A percentile compares a stretch with the other conserved stretches of the same genome.
These are phyloP conservation scores for Kradibia gibbosae DNA, from an alignment of 1,140 invertebrate species.

Conservation along the genomic window DNA sequence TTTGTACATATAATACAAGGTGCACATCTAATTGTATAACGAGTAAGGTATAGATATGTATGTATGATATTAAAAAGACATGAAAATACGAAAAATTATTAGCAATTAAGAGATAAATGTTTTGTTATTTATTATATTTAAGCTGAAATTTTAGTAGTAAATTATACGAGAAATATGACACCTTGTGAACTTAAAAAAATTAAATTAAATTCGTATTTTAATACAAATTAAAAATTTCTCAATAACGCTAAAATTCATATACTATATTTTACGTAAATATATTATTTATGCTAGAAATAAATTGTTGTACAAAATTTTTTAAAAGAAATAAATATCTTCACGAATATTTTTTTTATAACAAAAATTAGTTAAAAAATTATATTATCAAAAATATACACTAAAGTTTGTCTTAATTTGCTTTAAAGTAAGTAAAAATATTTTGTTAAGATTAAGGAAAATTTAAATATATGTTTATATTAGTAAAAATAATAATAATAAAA, in stretches of 20 bases:
- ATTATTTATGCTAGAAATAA: background rate
- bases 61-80: conserved; percentile 4
- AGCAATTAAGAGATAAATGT: background rate
- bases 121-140: conserved; percentile 1
- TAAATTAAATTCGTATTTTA: background rate
- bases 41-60: conserved; percentile 24
- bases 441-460: background rate
- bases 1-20: conserved; percentile 65
- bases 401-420: background rate
- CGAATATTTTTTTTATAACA: background rate
- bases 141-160: background rate
- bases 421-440: background rate
- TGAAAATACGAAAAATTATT: background rate
- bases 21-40: conserved; percentile 37
- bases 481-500: background rate
- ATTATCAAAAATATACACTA: background rate
- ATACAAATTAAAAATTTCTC: background rate
- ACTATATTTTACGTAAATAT: background rate
- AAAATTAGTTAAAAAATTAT: background rate
- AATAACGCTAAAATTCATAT: background rate
- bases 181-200: background rate
- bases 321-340: background rate
- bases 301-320: background rate
- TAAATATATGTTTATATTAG: background rate
- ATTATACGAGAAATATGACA: background rate